These are phyloP conservation scores for Aleiodes alternator DNA, from an alignment of 2,888 invertebrate species.

Conservation along the genomic window DNA sequence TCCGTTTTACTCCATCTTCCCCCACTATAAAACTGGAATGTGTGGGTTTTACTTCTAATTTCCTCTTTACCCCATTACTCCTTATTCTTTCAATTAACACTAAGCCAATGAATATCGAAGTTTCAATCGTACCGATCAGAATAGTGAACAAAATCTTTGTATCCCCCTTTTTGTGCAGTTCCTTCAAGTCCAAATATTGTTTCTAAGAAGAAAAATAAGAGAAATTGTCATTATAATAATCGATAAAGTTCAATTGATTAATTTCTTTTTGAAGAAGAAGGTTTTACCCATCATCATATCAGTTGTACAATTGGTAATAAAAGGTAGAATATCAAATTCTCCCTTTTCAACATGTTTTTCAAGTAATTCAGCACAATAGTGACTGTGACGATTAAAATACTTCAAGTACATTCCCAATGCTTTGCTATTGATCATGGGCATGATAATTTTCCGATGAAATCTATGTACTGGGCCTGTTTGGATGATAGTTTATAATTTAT, in stretches of 20 bases:
- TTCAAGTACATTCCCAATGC: conserved; percentile 49
- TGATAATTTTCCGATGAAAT: conserved; percentile 55
- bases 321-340: conserved; percentile 47
- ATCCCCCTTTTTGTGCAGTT: conserved; percentile 40
- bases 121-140: conserved; percentile 47
- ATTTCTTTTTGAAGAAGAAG: background rate
- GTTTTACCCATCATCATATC: conserved; percentile 46
- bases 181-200: conserved; percentile 47
- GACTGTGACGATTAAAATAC: conserved; percentile 51
- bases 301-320: conserved; percentile 44
- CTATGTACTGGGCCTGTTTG: conserved; percentile 53
- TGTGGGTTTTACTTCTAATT: background rate
- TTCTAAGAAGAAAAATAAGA: conserved; percentile 17
- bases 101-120: conserved; percentile 48
- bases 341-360: conserved; percentile 24
- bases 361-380: conserved; percentile 27
- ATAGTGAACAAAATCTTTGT: conserved; percentile 35
- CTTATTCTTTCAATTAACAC: background rate
- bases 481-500: no score
- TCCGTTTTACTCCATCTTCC: no score
- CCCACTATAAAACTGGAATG: no score
- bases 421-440: conserved; percentile 52
- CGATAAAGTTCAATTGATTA: background rate
- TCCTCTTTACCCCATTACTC: background rate
- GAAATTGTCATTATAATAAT: background rate